Conservation (phyloP, 2,113 vertebrate genomes). For the Ciconia boyciana region DNA sequence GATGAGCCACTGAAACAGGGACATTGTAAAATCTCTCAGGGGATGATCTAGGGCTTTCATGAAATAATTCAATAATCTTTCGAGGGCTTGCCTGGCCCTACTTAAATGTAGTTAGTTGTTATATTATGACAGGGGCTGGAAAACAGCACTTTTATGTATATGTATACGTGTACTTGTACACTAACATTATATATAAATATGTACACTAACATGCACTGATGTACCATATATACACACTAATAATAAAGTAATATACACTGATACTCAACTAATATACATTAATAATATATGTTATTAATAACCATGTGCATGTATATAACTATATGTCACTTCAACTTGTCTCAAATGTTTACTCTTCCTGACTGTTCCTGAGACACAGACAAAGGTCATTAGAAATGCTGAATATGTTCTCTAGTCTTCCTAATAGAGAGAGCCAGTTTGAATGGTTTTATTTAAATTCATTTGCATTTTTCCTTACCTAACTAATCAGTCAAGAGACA, state of each 20-base stretch:
- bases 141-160: background rate
- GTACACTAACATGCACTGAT: background rate
- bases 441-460: background rate
- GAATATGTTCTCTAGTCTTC: background rate
- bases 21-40: background rate
- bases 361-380: background rate
- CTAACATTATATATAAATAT: background rate
- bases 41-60: background rate
- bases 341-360: background rate
- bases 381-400: background rate
- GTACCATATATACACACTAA: background rate
- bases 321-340: background rate
- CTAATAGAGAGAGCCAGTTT: background rate
- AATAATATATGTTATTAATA: background rate
- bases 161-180: background rate
- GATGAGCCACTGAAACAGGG: background rate
- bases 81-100: background rate
- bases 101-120: background rate
- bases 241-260: background rate
- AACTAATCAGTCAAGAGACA: background rate
- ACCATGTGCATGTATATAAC: background rate
- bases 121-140: background rate
- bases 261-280: background rate
- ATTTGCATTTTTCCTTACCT: background rate
- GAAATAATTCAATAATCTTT: background rate